Percentiles rank a stretch among this genome's conserved stretches.
Conservation (phyloP, 2,113 vertebrate genomes). For the Oreochromis niloticus region DNA sequence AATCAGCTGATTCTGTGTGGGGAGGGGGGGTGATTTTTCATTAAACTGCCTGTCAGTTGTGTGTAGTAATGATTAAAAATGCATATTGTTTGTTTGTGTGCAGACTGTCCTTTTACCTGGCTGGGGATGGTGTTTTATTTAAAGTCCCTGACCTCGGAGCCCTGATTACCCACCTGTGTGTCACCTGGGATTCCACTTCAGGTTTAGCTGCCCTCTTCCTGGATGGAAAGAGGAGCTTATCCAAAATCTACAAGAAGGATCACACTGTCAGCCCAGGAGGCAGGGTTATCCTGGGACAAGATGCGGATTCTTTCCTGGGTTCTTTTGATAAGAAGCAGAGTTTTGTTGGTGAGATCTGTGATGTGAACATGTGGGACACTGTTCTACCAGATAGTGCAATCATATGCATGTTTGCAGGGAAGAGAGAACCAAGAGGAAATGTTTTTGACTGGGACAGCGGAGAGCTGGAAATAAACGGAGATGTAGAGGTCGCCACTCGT, state of each 20-base stretch:
- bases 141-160: background rate
- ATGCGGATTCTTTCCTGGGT: background rate
- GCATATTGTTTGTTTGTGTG: background rate
- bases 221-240: conserved; percentile 13
- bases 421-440: background rate
- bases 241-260: conserved; percentile 9
- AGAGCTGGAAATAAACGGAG: background rate
- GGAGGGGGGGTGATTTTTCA: too few relatives aligned
- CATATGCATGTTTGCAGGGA: background rate
- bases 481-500: rapidly evolving
- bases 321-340: background rate
- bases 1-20: too few relatives aligned
- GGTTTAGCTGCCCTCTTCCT: conserved; percentile 15
- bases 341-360: conserved; percentile 39
- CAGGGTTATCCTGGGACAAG: conserved; percentile 36
- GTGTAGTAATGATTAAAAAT: background rate
- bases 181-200: conserved; percentile 33
- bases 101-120: conserved; percentile 5
- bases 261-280: background rate
- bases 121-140: rapidly evolving
- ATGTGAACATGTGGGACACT: background rate
- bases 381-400: rapidly evolving
- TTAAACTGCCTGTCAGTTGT: too few relatives aligned
- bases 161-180: conserved; percentile 34
- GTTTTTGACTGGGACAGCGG: background rate